Percentiles rank a stretch among this genome's conserved stretches.
Conservation (phyloP, 2,797 vertebrate species). For the Melanotaenia parkinsoni region DNA sequence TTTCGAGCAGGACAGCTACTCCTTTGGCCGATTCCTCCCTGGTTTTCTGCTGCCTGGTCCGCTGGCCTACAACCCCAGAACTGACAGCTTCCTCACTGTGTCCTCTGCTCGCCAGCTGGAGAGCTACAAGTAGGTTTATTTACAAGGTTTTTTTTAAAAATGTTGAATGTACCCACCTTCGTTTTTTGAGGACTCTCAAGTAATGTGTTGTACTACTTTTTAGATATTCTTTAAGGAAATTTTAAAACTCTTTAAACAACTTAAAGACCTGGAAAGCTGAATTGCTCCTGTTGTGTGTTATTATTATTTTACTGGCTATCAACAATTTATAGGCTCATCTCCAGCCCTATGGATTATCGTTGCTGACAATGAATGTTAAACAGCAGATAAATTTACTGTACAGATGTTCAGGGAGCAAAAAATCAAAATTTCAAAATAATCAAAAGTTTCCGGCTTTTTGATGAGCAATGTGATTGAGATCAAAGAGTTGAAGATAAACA, state of each 20-base stretch:
- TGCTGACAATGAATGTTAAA: constrained; percentile 1
- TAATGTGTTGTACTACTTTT: too few relatives aligned
- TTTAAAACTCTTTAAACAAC: too few relatives aligned
- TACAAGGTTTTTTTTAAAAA: not conserved
- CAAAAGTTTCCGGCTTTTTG: constrained; percentile 5
- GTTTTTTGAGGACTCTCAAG: too few relatives aligned
- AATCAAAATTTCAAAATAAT: constrained; percentile 9
- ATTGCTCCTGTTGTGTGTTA: too few relatives aligned
- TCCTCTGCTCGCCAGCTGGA: constrained; percentile 92
- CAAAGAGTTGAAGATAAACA: not conserved
- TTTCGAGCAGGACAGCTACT: constrained; percentile 97
- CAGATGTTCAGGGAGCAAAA: not conserved
- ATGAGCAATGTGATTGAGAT: constrained; percentile 3
- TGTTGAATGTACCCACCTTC: too few relatives aligned
- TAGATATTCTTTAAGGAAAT: too few relatives aligned
- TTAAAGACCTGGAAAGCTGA: too few relatives aligned
- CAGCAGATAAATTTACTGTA: not conserved
- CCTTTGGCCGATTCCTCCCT: constrained; percentile 94
- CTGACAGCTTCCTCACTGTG: constrained; percentile 94
- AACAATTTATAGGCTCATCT: not conserved
- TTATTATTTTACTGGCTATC: not conserved
- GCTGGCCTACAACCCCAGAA: constrained; percentile 89
- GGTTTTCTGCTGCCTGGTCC: constrained; percentile 94
- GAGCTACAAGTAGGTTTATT: constrained; percentile 91
- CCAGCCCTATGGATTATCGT: too few relatives aligned